phyloP scores from a whole-genome alignment of 1,140 invertebrate species.

The Drosophila watanabei region DNA sequence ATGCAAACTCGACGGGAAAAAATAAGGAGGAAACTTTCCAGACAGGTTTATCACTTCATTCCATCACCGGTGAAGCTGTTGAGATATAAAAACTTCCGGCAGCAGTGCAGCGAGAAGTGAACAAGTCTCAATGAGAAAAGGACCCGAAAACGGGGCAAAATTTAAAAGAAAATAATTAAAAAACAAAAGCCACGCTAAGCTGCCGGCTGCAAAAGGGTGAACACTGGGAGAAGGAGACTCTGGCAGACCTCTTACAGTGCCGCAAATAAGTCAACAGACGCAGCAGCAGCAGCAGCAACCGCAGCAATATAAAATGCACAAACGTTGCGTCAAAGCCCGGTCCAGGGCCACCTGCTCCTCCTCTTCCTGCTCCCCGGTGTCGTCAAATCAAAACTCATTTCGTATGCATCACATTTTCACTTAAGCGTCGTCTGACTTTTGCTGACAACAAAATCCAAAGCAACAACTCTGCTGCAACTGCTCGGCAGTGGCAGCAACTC shows the following conservation, averaged over 20 bases:
- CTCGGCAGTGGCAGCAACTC: slow-evolving; percentile 38
- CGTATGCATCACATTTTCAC: slow-evolving; percentile 81
- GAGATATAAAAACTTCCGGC: slow-evolving; percentile 56
- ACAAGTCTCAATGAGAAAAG: slow-evolving; percentile 59
- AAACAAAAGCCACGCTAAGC: slow-evolving; percentile 58
- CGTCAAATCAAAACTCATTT: slow-evolving; percentile 84
- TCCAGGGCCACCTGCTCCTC: slow-evolving; percentile 25
- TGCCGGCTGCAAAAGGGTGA: slow-evolving; percentile 12
- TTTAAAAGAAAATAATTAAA: slow-evolving; percentile 72
- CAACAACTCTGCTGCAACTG: slow-evolving; percentile 1
- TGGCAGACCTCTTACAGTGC: slow-evolving; percentile 42
- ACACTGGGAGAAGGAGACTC: not conserved
- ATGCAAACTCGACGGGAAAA: slow-evolving; percentile 52
- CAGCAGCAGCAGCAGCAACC: slow-evolving; percentile 8
- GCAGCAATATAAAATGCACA: slow-evolving; percentile 82
- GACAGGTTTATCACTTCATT: slow-evolving; percentile 83
- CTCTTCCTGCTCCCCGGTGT: slow-evolving; percentile 15
- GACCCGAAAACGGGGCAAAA: slow-evolving; percentile 24
- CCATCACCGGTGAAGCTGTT: slow-evolving; percentile 57
- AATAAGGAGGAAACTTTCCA: slow-evolving; percentile 74
- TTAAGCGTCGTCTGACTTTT: slow-evolving; percentile 53
- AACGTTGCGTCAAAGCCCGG: slow-evolving; percentile 46
- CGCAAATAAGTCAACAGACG: slow-evolving; percentile 77
- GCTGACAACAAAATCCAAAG: slow-evolving; percentile 30
- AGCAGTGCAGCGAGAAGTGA: slow-evolving; percentile 41